Evolutionary conservation across 92 coral and sea anemone species (phyloP), one percentile per base, ranked within the genome.

Genomic region (Heliopora coerulea): DNA sequence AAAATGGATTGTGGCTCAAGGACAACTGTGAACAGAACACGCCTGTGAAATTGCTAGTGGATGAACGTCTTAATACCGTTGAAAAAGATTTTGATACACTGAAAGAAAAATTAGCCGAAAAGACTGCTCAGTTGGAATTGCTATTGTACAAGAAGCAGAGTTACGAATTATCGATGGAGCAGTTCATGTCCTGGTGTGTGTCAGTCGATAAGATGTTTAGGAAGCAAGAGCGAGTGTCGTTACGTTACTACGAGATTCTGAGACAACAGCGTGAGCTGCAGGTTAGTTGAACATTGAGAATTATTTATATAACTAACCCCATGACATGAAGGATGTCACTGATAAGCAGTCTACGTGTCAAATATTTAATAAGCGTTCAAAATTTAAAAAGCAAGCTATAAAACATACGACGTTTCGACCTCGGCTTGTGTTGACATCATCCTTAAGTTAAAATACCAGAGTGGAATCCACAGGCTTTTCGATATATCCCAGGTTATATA

Each of bases 1-100:
- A 86, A 64, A 78, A 90, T 24, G 98, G 95, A 18, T 86, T 79
- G 76, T 83, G 89, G 65, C 76, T 93, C 25, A 88, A 85, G 24
- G 88, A 84, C 46, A 86, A 80, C 62, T 87, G 89, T 39, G 84
- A 82, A 1, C 88, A 86, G 21, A 81, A 84, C 56, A 70, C 75
- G 23, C 78, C 34, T 1, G 80, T 74, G 41, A 90, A 93, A 58
- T 83, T 75, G 15, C 89, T 86, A 29, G 89, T 88, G 1, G 83
- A 84, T 8, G 84, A 89, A 46, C 88, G 86, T 66, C 93, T 93
- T n/a, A 79, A 64, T 48, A 88, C 91, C 34, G 82, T 91, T 54
- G 92, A 93, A 83, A 84, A 88, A 50, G 95, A 90, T 19, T 85
- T 81, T 74, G 98, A 93, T 31, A 82, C 85, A 49, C 89, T 93